These are phyloP conservation scores for Thaleichthys pacificus DNA, from an alignment of 2,797 vertebrate species.

Conservation along the genomic window DNA sequence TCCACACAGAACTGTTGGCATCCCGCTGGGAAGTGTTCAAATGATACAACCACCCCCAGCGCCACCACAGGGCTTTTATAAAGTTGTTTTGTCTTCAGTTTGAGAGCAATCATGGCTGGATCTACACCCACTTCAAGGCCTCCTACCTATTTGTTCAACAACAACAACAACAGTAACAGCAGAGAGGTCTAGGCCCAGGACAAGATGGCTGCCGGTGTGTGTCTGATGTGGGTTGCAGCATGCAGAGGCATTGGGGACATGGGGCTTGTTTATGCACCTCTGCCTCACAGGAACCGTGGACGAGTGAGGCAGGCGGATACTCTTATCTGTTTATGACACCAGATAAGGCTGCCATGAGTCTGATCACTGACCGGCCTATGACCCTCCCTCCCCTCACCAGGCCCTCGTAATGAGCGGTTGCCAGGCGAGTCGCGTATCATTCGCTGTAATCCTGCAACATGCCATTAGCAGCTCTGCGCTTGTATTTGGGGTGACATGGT, in stretches of 20 bases:
- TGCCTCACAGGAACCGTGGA: constrained; percentile 69
- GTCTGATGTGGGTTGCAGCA: constrained; percentile 51
- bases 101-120: constrained; percentile 52
- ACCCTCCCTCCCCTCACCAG: constrained; percentile 54
- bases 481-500: constrained; percentile 50
- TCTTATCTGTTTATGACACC: constrained; percentile 80
- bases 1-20: constrained; percentile 44
- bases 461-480: constrained; percentile 82
- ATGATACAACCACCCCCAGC: constrained; percentile 29
- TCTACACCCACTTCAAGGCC: constrained; percentile 39
- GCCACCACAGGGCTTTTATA: constrained; percentile 46
- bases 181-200: constrained; percentile 33
- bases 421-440: constrained; percentile 81
- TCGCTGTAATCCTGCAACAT: constrained; percentile 84
- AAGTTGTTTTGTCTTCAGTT: constrained; percentile 64
- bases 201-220: constrained; percentile 37
- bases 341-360: constrained; percentile 81
- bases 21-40: constrained; percentile 41
- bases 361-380: constrained; percentile 81
- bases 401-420: constrained; percentile 78
- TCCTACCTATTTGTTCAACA: constrained; percentile 46
- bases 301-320: constrained; percentile 70
- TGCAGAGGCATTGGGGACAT: constrained; percentile 54
- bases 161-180: constrained; percentile 39
- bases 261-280: constrained; percentile 72